These are phyloP conservation scores for Amazona guildingii DNA, from an alignment of 2,113 vertebrate genomes.

Conservation along the genomic window DNA sequence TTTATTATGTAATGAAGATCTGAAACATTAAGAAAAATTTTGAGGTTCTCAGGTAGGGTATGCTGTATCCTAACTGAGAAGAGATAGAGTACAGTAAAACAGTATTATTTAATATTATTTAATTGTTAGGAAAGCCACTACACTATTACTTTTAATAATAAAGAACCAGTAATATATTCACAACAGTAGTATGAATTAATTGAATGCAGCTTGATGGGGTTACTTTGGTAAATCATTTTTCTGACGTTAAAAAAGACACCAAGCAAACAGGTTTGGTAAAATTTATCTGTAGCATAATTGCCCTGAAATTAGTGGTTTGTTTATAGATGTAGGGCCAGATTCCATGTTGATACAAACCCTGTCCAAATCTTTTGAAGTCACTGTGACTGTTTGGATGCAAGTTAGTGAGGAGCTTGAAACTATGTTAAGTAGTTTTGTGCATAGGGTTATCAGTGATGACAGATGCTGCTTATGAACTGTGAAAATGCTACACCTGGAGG, in stretches of 20 bases:
- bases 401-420: background rate
- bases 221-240: background rate
- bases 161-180: background rate
- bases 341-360: background rate
- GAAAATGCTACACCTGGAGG: conserved; percentile 42
- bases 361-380: background rate
- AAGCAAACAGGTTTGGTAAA: background rate
- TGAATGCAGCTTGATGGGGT: background rate
- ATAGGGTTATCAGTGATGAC: too few relatives aligned
- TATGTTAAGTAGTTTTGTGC: background rate
- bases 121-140: background rate
- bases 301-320: background rate
- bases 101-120: background rate
- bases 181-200: background rate
- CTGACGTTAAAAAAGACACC: background rate
- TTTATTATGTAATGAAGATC: background rate
- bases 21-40: background rate
- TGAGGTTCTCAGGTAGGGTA: background rate
- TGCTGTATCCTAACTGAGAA: background rate
- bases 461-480: background rate
- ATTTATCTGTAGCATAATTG: background rate
- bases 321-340: background rate
- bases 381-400: background rate
- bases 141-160: background rate
- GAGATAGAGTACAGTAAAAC: background rate